These are phyloP conservation scores for Ectobius pallidus DNA, from an alignment of 2,888 invertebrate genomes.

Conservation along the genomic window DNA sequence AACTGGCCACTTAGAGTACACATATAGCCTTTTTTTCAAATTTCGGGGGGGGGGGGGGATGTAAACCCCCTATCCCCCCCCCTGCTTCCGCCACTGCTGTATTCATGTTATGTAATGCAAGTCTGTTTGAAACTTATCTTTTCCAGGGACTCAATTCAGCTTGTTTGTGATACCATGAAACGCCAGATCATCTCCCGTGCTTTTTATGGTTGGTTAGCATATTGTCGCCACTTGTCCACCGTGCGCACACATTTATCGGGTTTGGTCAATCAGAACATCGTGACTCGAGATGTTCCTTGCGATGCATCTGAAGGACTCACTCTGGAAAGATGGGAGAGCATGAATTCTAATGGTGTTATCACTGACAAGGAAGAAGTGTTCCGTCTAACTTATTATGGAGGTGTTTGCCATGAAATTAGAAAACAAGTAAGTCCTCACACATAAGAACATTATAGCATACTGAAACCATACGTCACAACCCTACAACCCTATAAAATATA, in stretches of 20 bases:
- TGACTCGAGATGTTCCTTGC: constrained; percentile 54
- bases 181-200: constrained; percentile 93
- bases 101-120: too few species aligned
- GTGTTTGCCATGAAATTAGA: constrained; percentile 78
- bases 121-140: too few species aligned
- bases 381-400: constrained; percentile 85
- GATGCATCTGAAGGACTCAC: constrained; percentile 66
- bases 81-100: too few species aligned
- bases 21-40: too few species aligned
- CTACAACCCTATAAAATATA: too few species aligned
- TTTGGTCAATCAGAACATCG: constrained; percentile 77
- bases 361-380: constrained; percentile 75
- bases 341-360: constrained; percentile 62
- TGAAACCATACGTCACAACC: too few species aligned
- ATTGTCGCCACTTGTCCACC: constrained; percentile 90
- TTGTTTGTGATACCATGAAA: constrained; percentile 94
- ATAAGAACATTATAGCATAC: too few species aligned
- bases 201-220: constrained; percentile 96
- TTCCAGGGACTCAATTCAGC: constrained; percentile 62
- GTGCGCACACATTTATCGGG: constrained; percentile 92
- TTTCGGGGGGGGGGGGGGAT: too few species aligned
- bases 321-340: constrained; percentile 73
- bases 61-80: too few species aligned
- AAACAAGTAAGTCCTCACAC: constrained; percentile 56
- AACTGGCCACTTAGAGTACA: too few species aligned